Conservation (phyloP, 2,888 invertebrate genomes). For the Sacculina carcini region DNA sequence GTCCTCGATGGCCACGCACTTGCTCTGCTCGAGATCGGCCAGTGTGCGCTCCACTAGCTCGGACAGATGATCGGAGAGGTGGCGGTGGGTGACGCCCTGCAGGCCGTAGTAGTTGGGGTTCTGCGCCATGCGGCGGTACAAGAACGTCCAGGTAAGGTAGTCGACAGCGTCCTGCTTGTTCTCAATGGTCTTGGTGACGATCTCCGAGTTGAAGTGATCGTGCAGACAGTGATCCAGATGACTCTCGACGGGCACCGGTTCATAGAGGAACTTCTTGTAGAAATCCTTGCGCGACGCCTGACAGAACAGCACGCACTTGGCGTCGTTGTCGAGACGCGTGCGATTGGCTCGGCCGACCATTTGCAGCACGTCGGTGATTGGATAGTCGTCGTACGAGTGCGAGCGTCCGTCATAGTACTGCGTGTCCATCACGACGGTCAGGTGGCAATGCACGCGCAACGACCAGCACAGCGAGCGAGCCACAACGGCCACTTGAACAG, state of each 20-base stretch:
- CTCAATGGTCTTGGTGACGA: slow-evolving; percentile 97
- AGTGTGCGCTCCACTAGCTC: slow-evolving; percentile 91
- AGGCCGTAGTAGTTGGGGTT: slow-evolving; percentile 99
- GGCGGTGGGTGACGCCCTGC: slow-evolving; percentile 70
- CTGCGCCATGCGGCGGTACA: slow-evolving; percentile 85
- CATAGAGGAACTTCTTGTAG: slow-evolving; percentile 70
- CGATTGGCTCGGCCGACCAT: slow-evolving; percentile 93
- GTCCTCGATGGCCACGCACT: slow-evolving; percentile 90
- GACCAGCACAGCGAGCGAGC: slow-evolving; percentile 81
- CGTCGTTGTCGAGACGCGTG: slow-evolving; percentile 68
- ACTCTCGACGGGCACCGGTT: slow-evolving; percentile 29
- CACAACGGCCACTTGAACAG: slow-evolving; percentile 64
- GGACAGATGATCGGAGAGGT: slow-evolving; percentile 90
- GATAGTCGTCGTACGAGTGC: slow-evolving; percentile 76
- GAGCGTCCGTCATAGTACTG: slow-evolving; percentile 62
- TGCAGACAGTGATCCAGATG: slow-evolving; percentile 92
- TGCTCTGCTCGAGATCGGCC: slow-evolving; percentile 76
- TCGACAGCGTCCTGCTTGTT: slow-evolving; percentile 99
- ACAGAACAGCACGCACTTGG: slow-evolving; percentile 86
- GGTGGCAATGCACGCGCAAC: slow-evolving; percentile 60
- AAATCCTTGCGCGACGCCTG: slow-evolving; percentile 93
- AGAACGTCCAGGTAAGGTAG: slow-evolving; percentile 96
- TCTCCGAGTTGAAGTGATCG: slow-evolving; percentile 98
- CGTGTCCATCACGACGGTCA: slow-evolving; percentile 92
- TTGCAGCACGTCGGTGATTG: slow-evolving; percentile 84